Base-by-base conservation (phyloP, 2,888 invertebrate species). In the Hanleya hanleyi region DNA sequence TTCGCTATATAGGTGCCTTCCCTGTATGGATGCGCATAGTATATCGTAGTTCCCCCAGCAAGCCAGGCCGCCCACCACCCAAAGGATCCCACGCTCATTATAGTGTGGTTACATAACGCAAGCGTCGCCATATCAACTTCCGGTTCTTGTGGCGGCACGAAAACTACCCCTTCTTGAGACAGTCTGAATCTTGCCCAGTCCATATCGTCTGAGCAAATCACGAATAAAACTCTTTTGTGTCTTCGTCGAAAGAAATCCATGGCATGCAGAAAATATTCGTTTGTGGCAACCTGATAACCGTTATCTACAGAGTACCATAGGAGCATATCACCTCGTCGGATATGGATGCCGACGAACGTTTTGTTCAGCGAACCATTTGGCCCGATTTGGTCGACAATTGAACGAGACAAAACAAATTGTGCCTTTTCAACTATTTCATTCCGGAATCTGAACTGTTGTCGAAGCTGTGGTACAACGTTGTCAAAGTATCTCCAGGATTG, bases 1-100 rank as follows among this genome's bases (percentile, higher is more conserved):
- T 57, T 26, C 4, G 7, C 26, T 22, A 57, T 15, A 29, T 22
- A 15, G 18, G 57, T 29, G 2, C 57, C 26, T 32, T 57, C 57
- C 9, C 3, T 4, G 32, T 18, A 22, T 29, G 22, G 57, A 9
- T 57, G 57, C 29, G 22, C 29, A 29, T 57, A 57, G 9, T 57
- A 57, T 22, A 57, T 29, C 12, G 57, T 57, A 12, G 26, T 57
- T 15, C 57, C 57, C 22, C 57, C 57, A 57, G 57, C 57, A 15
- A 57, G 9, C 57, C 57, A 57, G 1, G 22, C 57, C 1, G 57
- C 57, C 57, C 57, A 57, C 57, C 57, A 57, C 22, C 57, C 57
- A 57, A 57, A 57, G 12, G 29, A 29, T 26, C 57, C 57, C 4
- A 57, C 57, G 32, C 57, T 57, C 57, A 57, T 57, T 22, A 57